Evolutionary conservation across 2,113 vertebrate species (phyloP).

Genomic region (Callocephalon fimbriatum): DNA sequence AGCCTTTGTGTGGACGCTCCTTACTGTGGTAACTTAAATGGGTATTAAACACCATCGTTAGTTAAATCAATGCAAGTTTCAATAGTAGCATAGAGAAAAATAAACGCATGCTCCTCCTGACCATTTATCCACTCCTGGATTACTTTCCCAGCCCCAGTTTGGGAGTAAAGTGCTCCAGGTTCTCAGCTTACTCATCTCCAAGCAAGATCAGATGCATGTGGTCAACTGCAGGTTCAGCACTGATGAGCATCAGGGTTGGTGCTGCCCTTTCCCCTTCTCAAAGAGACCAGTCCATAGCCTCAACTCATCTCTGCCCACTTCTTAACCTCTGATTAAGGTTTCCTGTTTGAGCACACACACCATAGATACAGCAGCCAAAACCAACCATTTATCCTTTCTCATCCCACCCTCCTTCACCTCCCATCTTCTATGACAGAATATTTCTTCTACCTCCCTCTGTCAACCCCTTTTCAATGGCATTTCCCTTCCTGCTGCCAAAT

Average conservation of each 20-base stretch:
- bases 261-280: neutral
- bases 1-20: neutral
- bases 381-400: neutral
- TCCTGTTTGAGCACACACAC: fast-evolving
- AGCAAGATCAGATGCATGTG: fast-evolving
- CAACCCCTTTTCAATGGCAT: neutral
- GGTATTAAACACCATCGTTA: neutral
- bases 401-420: neutral
- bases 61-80: neutral
- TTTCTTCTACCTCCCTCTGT: neutral
- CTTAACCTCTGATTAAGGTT: neutral
- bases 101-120: neutral
- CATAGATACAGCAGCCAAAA: neutral
- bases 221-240: fast-evolving
- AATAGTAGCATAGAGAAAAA: neutral
- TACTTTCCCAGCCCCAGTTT: neutral
- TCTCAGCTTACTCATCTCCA: neutral
- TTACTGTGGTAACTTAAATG: neutral
- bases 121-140: neutral
- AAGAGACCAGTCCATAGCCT: fast-evolving
- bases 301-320: neutral
- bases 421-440: fast-evolving
- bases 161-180: neutral
- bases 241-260: fast-evolving
- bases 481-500: neutral